A percentile compares a stretch with the other conserved stretches of the same genome.
These are phyloP conservation scores for Hippotragus niger DNA, from an alignment of 2,113 vertebrate genomes.

Conservation along the genomic window DNA sequence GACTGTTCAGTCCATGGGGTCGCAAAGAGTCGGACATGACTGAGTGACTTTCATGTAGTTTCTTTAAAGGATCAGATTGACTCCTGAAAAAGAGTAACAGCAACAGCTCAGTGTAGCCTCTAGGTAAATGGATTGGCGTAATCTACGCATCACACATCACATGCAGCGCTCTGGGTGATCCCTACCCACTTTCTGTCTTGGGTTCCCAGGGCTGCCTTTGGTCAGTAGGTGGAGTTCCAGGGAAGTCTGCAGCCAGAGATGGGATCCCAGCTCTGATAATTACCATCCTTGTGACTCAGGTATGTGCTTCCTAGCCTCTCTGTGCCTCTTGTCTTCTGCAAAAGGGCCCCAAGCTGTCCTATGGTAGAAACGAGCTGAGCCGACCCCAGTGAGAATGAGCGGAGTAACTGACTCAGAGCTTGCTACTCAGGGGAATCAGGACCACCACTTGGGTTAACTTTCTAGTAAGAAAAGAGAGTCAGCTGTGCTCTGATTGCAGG, in stretches of 20 bases:
- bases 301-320: neutral
- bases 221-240: neutral
- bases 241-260: neutral
- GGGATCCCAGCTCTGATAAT: neutral
- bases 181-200: accelerated
- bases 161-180: neutral
- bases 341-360: neutral
- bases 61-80: neutral
- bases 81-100: neutral
- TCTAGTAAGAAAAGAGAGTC: neutral
- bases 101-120: neutral
- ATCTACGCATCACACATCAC: neutral
- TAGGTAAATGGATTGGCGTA: accelerated
- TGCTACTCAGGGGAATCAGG: neutral
- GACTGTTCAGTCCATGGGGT: neutral
- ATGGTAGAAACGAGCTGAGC: neutral
- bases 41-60: neutral
- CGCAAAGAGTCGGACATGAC: neutral
- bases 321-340: neutral
- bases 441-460: neutral
- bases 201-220: neutral
- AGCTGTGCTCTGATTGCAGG: neutral
- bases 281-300: neutral
- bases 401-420: neutral
- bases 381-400: neutral